phyloP scores from a whole-genome alignment of 2,113 vertebrate species.

The Pterophyllum scalare region DNA sequence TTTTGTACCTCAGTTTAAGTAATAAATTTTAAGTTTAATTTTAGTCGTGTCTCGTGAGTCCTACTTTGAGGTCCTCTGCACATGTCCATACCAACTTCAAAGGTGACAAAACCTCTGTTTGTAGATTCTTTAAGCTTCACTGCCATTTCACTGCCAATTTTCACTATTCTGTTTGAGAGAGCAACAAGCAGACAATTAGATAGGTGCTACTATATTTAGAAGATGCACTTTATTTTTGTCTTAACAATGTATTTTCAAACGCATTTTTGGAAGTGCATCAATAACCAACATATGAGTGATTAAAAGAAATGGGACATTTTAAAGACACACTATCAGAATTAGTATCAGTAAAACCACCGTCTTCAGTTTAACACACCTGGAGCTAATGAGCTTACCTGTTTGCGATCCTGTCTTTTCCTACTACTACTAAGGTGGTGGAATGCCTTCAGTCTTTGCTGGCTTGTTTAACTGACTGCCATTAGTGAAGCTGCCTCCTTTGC shows the following conservation, averaged over 20 bases:
- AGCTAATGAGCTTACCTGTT: too few species aligned
- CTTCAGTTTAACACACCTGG: too few species aligned
- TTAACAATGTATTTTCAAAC: not conserved
- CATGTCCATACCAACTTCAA: too few species aligned
- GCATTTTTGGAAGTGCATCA: not conserved
- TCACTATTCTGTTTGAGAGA: conserved; percentile 10
- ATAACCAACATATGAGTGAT: not conserved
- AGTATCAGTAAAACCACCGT: not conserved
- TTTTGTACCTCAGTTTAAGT: too few species aligned
- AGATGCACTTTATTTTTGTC: not conserved
- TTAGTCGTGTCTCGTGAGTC: too few species aligned
- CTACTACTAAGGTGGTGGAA: too few species aligned
- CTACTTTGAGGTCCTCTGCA: too few species aligned
- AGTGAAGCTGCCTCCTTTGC: too few species aligned
- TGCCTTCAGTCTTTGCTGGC: too few species aligned
- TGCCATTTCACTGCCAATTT: not conserved
- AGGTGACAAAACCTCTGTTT: conserved; percentile 7
- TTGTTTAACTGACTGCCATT: too few species aligned
- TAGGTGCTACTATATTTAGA: not conserved
- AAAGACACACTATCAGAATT: not conserved
- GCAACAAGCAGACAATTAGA: not conserved
- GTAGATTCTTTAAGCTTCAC: conserved; percentile 27
- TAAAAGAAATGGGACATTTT: not conserved
- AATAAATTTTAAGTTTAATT: too few species aligned
- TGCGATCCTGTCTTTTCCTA: too few species aligned